These are phyloP conservation scores for Notiomystis cincta DNA, from an alignment of 2,113 vertebrate genomes.

Conservation along the genomic window DNA sequence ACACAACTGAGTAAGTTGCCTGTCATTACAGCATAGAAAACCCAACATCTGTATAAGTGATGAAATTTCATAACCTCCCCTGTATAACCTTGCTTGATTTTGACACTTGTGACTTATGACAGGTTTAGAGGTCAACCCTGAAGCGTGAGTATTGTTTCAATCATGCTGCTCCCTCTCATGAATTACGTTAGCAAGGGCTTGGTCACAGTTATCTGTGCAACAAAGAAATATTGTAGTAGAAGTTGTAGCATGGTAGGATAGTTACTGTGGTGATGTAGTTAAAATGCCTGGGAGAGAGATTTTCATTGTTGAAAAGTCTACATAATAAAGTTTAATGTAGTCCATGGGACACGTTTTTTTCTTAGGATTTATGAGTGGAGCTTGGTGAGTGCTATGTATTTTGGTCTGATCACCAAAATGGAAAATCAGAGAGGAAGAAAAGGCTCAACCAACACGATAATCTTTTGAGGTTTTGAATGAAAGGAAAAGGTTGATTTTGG, in stretches of 20 bases:
- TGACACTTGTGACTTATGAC: constrained; percentile 61
- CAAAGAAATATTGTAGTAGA: constrained; percentile 62
- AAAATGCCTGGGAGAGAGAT: constrained; percentile 53
- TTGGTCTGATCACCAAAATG: constrained; percentile 29
- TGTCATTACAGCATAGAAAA: neutral
- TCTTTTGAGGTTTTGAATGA: neutral
- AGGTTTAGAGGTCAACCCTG: constrained; percentile 58
- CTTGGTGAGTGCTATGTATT: constrained; percentile 26
- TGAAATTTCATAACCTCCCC: constrained; percentile 57
- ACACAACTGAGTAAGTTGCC: neutral
- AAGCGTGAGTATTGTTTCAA: constrained; percentile 61
- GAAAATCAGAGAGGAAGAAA: constrained; percentile 11
- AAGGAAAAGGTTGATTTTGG: neutral
- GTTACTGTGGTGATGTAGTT: constrained; percentile 60
- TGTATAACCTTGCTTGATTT: constrained; percentile 50
- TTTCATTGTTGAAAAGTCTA: constrained; percentile 44
- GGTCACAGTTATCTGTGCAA: constrained; percentile 59
- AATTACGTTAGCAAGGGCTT: constrained; percentile 47
- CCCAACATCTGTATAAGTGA: constrained; percentile 45
- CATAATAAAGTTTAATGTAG: constrained; percentile 47
- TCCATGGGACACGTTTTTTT: constrained; percentile 1
- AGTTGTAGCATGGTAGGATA: constrained; percentile 32
- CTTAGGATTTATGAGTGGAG: constrained; percentile 29
- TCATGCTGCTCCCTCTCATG: constrained; percentile 40
- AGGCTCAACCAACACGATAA: neutral